Conservation (phyloP, 64 coral and sea anemone genomes). For the Actinia tenebrosa region DNA sequence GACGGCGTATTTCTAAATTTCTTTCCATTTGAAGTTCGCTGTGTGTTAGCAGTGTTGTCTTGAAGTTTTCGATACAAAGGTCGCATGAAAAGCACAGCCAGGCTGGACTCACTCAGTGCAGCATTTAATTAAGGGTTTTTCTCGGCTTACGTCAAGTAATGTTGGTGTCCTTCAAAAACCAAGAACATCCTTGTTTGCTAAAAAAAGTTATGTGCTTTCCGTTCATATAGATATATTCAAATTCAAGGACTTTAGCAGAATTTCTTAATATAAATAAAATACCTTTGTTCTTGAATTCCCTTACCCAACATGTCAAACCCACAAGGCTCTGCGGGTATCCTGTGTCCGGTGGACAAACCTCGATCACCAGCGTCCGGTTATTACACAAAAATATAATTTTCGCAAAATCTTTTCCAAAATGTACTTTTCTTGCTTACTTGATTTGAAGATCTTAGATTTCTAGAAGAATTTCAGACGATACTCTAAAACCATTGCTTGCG, state of each 20-base stretch:
- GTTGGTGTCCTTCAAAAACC: background rate
- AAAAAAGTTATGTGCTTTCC: background rate
- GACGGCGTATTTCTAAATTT: constrained; percentile 28
- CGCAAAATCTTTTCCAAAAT: too few species aligned
- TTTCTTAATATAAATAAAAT: background rate
- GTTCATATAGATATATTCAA: background rate
- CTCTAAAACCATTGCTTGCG: too few species aligned
- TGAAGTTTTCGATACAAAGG: background rate
- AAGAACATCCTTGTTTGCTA: background rate
- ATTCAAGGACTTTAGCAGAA: background rate
- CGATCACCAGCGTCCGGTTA: too few species aligned
- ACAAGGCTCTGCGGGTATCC: background rate
- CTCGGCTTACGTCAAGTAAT: background rate
- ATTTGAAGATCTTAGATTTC: too few species aligned
- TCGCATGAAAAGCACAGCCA: background rate
- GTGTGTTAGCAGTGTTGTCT: background rate
- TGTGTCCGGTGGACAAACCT: background rate
- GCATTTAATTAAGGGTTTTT: too few species aligned
- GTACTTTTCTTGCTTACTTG: too few species aligned
- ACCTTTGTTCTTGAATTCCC: background rate
- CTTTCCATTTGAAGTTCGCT: constrained; percentile 26
- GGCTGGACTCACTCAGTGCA: background rate
- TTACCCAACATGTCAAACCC: background rate
- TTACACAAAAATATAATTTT: too few species aligned
- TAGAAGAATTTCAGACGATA: too few species aligned